Conservation (phyloP, 1,140 invertebrate species). For the Aphaenogaster floridana region DNA sequence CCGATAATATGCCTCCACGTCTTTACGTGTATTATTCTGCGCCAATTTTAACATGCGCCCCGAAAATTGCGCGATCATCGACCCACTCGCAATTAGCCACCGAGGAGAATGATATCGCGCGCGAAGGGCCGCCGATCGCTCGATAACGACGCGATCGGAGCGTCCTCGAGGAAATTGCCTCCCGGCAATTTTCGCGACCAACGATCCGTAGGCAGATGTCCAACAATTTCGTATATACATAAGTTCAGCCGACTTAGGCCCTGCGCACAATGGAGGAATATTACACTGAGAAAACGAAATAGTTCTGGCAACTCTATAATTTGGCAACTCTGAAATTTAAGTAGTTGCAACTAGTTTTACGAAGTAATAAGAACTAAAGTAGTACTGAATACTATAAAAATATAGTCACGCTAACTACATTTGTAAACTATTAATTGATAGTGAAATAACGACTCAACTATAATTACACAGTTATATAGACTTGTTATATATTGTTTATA, state of each 20-base stretch:
- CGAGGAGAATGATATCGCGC: not conserved
- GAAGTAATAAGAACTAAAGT: too few species aligned
- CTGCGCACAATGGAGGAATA: too few species aligned
- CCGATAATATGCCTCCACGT: slow-evolving; percentile 68
- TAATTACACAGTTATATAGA: too few species aligned
- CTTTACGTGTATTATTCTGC: slow-evolving; percentile 14
- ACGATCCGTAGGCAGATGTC: not conserved
- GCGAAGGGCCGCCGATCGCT: not conserved
- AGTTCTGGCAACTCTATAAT: too few species aligned
- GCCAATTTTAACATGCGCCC: not conserved
- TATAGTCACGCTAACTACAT: too few species aligned
- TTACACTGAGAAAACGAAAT: too few species aligned
- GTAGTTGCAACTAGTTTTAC: too few species aligned
- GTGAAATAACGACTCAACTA: too few species aligned
- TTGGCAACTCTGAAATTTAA: too few species aligned
- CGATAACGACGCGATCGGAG: not conserved
- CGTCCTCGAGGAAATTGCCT: not conserved
- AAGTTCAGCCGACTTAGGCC: not conserved
- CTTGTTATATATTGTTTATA: too few species aligned
- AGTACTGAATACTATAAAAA: too few species aligned
- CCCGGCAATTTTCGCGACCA: not conserved
- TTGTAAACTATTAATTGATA: too few species aligned
- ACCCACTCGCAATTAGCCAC: slow-evolving; percentile 12
- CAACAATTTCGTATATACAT: not conserved
- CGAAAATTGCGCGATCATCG: slow-evolving; percentile 43